phyloP scores from a whole-genome alignment of 2,113 vertebrate genomes.

The Camarhynchus parvulus region DNA sequence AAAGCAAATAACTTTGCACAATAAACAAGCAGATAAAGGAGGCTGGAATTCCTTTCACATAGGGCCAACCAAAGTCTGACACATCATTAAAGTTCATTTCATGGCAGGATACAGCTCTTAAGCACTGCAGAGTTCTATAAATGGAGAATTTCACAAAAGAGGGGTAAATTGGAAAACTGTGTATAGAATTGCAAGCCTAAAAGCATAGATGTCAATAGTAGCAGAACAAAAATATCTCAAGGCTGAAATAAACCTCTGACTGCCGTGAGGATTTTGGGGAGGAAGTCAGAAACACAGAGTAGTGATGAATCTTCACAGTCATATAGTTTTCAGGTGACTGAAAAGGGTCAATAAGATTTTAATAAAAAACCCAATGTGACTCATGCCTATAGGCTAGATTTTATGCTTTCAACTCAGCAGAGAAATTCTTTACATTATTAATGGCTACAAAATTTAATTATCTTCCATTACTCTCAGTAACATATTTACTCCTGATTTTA shows the following conservation, averaged over 20 bases:
- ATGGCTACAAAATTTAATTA: not conserved
- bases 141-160: not conserved
- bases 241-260: not conserved
- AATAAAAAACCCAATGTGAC: not conserved
- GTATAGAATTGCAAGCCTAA: not conserved
- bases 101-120: not conserved
- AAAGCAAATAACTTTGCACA: not conserved
- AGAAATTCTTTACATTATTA: not conserved
- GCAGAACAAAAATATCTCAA: not conserved
- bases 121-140: not conserved
- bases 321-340: not conserved
- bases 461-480: not conserved
- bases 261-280: not conserved
- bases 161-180: not conserved
- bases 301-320: not conserved
- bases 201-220: not conserved
- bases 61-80: not conserved
- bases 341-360: not conserved
- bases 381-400: not conserved
- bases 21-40: not conserved
- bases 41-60: not conserved
- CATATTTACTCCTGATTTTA: not conserved
- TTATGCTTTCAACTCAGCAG: not conserved
- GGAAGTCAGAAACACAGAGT: not conserved
- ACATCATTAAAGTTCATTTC: not conserved